phyloP scores from a whole-genome alignment of 2,797 vertebrate species.

The Notamacropus eugenii region DNA sequence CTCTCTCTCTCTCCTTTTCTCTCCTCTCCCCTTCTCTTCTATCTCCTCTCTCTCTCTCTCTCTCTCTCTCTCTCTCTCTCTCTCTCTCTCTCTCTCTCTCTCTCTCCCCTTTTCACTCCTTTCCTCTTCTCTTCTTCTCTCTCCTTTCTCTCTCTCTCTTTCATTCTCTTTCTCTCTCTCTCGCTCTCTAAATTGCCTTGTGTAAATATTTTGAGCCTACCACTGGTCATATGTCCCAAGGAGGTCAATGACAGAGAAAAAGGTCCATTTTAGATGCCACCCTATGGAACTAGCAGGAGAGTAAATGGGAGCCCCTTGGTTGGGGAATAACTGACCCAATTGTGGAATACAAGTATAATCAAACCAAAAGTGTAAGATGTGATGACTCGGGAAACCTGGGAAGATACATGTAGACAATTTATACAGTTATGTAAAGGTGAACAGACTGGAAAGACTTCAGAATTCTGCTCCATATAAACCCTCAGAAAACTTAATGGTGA shows the following conservation, averaged over 20 bases:
- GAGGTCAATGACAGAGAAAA: not conserved
- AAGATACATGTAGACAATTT: not conserved
- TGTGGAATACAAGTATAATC: not conserved
- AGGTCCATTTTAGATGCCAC: not conserved
- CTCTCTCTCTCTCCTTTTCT: not conserved
- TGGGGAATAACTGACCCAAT: not conserved
- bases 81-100: not conserved
- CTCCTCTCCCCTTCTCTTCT: too few species aligned
- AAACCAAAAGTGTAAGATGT: not conserved
- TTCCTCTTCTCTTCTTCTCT: too few species aligned
- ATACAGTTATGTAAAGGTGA: not conserved
- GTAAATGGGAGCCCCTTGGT: not conserved
- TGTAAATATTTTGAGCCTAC: not conserved
- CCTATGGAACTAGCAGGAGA: not conserved
- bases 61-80: too few species aligned
- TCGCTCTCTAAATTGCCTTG: not conserved
- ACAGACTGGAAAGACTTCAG: not conserved
- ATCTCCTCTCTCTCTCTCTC: too few species aligned
- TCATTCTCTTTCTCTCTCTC: too few species aligned
- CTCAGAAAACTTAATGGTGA: not conserved
- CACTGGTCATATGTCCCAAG: not conserved
- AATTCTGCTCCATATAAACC: not conserved
- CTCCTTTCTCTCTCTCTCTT: too few species aligned
- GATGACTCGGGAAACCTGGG: not conserved
- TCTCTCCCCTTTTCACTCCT: too few species aligned